Percentiles rank a stretch among this genome's conserved stretches.
Evolutionary conservation across 2,797 vertebrate species (phyloP).

Genomic region (Ambastaia sidthimunki): DNA sequence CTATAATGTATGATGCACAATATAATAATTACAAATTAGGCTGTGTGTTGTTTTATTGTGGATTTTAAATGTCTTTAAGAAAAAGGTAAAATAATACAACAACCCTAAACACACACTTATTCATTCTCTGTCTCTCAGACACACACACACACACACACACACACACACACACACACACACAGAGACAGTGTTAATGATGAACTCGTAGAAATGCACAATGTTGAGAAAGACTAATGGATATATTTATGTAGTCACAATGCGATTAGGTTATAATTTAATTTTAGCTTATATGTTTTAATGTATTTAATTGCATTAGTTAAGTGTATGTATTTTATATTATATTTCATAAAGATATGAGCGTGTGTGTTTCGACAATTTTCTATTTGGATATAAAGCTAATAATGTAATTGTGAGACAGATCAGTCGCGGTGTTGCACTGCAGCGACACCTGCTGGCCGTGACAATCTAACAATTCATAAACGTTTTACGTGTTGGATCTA

Average conservation of each 20-base stretch:
- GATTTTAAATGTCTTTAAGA: neutral
- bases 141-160: neutral
- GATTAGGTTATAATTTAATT: neutral
- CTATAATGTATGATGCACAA: neutral
- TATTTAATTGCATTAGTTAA: neutral
- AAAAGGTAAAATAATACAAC: conserved; percentile 61
- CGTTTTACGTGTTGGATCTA: neutral
- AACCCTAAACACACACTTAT: conserved; percentile 70
- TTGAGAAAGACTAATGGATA: too few species aligned
- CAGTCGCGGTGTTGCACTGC: neutral
- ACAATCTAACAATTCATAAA: neutral
- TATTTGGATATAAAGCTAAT: neutral
- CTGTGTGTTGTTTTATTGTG: neutral
- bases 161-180: conserved; percentile 59
- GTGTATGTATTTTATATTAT: neutral
- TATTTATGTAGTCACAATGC: neutral
- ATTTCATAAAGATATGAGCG: neutral
- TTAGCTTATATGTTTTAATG: neutral
- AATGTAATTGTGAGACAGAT: neutral
- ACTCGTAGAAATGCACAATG: too few species aligned
- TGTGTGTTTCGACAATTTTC: neutral
- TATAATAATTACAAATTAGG: neutral
- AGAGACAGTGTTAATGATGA: conserved; percentile 42
- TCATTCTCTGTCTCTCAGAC: conserved; percentile 81
- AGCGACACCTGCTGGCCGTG: conserved; percentile 21